Evolutionary conservation across 2,888 invertebrate species (phyloP), one percentile per base, ranked within the genome.

Genomic region (Anagyrus pseudococci): DNA sequence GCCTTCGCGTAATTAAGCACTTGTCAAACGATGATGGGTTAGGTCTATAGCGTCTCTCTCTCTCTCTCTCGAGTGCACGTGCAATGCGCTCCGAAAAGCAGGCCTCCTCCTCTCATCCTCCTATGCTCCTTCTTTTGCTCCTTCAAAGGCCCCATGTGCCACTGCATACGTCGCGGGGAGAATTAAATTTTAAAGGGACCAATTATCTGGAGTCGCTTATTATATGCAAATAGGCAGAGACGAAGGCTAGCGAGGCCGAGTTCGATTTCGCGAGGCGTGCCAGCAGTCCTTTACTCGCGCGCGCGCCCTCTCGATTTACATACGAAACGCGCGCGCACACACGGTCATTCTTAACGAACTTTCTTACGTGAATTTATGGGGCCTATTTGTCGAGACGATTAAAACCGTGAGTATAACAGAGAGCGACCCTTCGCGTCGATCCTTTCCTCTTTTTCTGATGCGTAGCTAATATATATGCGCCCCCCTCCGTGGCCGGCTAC

Each of bases 11-110:
- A 61, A 65, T 65, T 65, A 61, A 61, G 58, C 58, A 58, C 61
- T 65, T 65, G 64, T 65, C 61, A 65, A 65, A 65, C 33, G 58
- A 61, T 58, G 58, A 65, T 54, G 60, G 44, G 58, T 64, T 29
- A 29, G 29, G 29, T 29, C 4, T 26, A 50, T 44, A 40, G 61
- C 15, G 26, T n/a, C n/a, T n/a, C n/a, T n/a, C n/a, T n/a, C n/a
- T n/a, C n/a, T n/a, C n/a, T n/a, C n/a, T n/a, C n/a, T n/a, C n/a
- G n/a, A n/a, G n/a, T n/a, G n/a, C n/a, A n/a, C n/a, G n/a, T n/a
- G n/a, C n/a, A n/a, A n/a, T n/a, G n/a, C n/a, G n/a, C n/a, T n/a
- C n/a, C n/a, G n/a, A n/a, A n/a, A n/a, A n/a, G n/a, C n/a, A n/a
- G n/a, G n/a, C n/a, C n/a, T n/a, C n/a, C n/a, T n/a, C n/a, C n/a